Base-by-base conservation (phyloP, 2,888 invertebrate genomes). In the Coelinius sp. region DNA sequence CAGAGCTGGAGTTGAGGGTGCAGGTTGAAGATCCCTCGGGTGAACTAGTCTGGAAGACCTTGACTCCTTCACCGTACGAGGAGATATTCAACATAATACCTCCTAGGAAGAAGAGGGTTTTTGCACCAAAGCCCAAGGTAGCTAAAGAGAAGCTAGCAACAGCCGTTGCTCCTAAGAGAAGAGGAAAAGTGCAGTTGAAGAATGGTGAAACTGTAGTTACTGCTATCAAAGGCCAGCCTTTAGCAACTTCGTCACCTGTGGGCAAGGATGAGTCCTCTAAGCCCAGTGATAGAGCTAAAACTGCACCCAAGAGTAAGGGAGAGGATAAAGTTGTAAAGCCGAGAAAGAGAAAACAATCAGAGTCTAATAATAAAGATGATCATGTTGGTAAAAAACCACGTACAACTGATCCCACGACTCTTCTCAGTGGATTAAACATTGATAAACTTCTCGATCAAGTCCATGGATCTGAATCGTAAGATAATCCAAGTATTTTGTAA, bases 211-310 rank as follows among this genome's bases (percentile, higher is more conserved):
- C 38, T n/a, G 27, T 53, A 0, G 65, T 73, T 1, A 77, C 77
- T 12, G 71, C 22, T 24, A 65, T 75, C 14, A 56, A 64, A 5
- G 66, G 75, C 0, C 80, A 81, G 52, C 83, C 84, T 24, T 62
- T 86, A 8, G 84, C 84, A 1, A 79, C 83, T 0, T 86, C 86
- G 1, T 83, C 86, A 0, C 85, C 85, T 0, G 49, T 81, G 31
- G 63, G 77, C 0, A 82, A 76, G 41, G 8, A 46, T 5, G 7
- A 66, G 0, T 20, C 6, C 0, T n/a, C 64, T 7, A 80, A 81
- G 67, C 66, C 72, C 2, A 12, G 20, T 7, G 73, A 74, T 31
- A 76, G 71, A 53, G 56, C 8, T 20, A 68, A 75, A 1, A 22
- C 22, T 20, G 1, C 20, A 25, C 31, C 2, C 56, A 73, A 46